A percentile compares a stretch with the other conserved stretches of the same genome.
Conservation (phyloP, 1,140 invertebrate species). For the Bombus superbus region DNA sequence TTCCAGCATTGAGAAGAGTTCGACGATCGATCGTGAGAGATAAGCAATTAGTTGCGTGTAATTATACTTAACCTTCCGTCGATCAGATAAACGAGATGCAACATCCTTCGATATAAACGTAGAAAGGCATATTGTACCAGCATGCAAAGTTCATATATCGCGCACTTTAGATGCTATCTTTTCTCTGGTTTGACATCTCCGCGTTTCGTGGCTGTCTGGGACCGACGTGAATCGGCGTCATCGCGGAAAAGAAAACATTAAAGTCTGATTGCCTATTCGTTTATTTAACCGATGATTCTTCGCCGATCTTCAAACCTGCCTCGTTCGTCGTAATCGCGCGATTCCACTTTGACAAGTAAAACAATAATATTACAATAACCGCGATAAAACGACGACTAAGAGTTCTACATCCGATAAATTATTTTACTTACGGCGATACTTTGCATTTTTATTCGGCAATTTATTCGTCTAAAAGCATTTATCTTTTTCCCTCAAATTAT, state of each 20-base stretch:
- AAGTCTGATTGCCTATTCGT: constrained; percentile 19
- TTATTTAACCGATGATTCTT: constrained; percentile 1
- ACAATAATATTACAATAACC: neutral
- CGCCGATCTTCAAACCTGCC: neutral
- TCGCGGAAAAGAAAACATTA: neutral
- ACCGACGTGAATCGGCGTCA: constrained; percentile 4
- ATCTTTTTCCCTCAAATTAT: too few relatives aligned
- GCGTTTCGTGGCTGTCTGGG: neutral
- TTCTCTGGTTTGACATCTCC: neutral
- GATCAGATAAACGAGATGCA: neutral
- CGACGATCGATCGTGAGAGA: neutral
- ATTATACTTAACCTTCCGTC: constrained; percentile 22
- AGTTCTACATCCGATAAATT: neutral
- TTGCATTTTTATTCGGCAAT: neutral
- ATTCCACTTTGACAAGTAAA: neutral
- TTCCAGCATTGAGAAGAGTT: too few relatives aligned
- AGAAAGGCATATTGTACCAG: neutral
- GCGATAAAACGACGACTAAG: neutral
- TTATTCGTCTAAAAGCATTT: too few relatives aligned
- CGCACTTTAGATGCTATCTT: constrained; percentile 7
- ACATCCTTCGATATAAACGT: constrained; percentile 3
- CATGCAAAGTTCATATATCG: constrained; percentile 12
- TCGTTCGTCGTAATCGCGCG: neutral
- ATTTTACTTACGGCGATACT: too few relatives aligned
- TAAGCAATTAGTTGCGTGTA: constrained; percentile 24